Evolutionary conservation across 2,888 invertebrate species (phyloP).

Genomic region (Hypselothyrea guttata): DNA sequence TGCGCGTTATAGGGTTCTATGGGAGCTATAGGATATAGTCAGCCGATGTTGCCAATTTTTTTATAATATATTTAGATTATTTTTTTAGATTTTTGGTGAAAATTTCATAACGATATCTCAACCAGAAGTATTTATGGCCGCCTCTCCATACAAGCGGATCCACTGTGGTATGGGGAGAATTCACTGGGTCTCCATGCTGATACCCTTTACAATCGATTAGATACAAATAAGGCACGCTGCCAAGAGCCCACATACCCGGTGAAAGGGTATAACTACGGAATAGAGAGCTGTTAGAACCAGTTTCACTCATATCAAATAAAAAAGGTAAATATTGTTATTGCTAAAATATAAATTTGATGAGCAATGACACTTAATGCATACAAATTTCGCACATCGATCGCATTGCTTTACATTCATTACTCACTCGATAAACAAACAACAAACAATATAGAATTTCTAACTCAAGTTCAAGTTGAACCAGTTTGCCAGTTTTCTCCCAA

Average conservation of each 20-base stretch:
- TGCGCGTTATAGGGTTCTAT: no score
- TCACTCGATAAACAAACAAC: no score
- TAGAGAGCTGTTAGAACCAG: conserved; percentile 11
- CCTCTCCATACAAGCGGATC: no score
- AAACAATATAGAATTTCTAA: no score
- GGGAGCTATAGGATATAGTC: no score
- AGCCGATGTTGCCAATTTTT: no score
- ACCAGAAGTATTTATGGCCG: no score
- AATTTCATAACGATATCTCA: no score
- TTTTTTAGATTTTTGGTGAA: no score
- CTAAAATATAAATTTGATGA: conserved; percentile 64
- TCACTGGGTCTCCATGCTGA: not conserved
- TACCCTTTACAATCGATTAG: conserved; percentile 20
- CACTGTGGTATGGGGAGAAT: no score
- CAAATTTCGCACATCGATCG: conserved; percentile 39
- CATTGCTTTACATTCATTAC: no score
- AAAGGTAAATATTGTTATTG: conserved; percentile 54
- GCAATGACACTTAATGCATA: conserved; percentile 42
- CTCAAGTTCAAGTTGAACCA: not conserved
- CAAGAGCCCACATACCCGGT: not conserved
- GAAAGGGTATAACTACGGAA: conserved; percentile 20
- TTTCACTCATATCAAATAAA: conserved; percentile 27
- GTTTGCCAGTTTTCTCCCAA: conserved; percentile 8
- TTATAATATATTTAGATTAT: no score
- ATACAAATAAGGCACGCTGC: not conserved